Evolutionary conservation across 2,797 vertebrate species (phyloP).

Genomic region (Schizothorax lantsangensis): DNA sequence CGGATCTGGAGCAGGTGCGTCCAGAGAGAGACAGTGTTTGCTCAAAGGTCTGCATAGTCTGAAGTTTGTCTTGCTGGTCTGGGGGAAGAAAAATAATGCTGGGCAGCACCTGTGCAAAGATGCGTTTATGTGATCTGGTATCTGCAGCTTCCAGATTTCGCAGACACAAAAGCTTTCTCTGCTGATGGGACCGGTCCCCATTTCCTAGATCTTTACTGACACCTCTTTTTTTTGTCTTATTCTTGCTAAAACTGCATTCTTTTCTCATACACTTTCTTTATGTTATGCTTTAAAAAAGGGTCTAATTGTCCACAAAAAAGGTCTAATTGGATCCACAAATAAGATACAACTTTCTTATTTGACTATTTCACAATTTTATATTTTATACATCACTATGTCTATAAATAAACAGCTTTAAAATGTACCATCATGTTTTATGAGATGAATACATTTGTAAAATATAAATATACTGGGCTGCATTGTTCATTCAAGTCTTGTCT

Average conservation of each 20-base stretch:
- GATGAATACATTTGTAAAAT: not conserved
- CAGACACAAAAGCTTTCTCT: conserved; percentile 51
- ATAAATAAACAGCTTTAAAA: not conserved
- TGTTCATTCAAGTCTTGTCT: not conserved
- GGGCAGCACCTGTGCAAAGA: conserved; percentile 46
- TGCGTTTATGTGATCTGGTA: conserved; percentile 48
- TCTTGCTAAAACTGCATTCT: not conserved
- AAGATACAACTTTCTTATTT: not conserved
- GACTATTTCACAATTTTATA: not conserved
- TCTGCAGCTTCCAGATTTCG: conserved; percentile 45
- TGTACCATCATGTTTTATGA: not conserved
- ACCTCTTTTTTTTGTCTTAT: conserved; percentile 35
- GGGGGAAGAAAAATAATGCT: conserved; percentile 37
- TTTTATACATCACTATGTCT: not conserved
- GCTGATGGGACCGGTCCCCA: conserved; percentile 42
- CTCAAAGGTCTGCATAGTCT: conserved; percentile 48
- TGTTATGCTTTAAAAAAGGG: not conserved
- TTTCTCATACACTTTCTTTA: not conserved
- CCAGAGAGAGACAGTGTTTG: conserved; percentile 19
- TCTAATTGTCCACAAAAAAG: not conserved
- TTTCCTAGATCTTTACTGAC: not conserved
- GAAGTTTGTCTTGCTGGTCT: conserved; percentile 40
- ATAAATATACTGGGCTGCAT: not conserved
- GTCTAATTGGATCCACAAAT: not conserved
- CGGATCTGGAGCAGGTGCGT: conserved; percentile 23